Conservation (phyloP, 2,888 invertebrate genomes). For the Chalcis sispes region DNA sequence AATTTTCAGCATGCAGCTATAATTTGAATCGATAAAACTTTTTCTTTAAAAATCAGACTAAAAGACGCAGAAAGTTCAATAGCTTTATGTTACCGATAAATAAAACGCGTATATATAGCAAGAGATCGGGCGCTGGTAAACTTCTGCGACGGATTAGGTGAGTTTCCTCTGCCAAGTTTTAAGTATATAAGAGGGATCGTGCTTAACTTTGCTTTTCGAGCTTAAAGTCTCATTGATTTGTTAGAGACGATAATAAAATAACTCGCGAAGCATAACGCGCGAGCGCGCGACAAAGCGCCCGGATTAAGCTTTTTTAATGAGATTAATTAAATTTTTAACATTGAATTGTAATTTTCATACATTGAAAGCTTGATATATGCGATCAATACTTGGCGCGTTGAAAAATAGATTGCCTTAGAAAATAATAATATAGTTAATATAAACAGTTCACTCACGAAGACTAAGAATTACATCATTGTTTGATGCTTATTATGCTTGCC, state of each 20-base stretch:
- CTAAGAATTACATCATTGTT: too few species aligned
- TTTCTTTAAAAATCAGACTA: constrained; percentile 1
- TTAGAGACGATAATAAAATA: constrained; percentile 38
- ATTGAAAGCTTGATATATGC: too few species aligned
- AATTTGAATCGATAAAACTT: neutral
- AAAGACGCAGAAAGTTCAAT: constrained; percentile 12
- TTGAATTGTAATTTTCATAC: too few species aligned
- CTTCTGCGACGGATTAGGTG: constrained; percentile 34
- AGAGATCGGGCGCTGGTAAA: neutral
- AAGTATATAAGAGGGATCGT: neutral
- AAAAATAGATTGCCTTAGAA: too few species aligned
- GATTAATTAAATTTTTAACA: too few species aligned
- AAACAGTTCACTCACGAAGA: too few species aligned
- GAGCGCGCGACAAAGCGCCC: too few species aligned
- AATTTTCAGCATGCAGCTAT: neutral
- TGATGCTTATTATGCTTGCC: too few species aligned
- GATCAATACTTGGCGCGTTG: too few species aligned
- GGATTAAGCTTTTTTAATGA: too few species aligned
- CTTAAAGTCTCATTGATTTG: constrained; percentile 9
- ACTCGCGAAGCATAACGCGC: neutral
- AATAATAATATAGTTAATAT: too few species aligned
- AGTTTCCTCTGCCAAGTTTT: constrained; percentile 20
- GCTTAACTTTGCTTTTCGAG: constrained; percentile 5
- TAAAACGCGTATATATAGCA: neutral
- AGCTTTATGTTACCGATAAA: constrained; percentile 22